A percentile compares a stretch with the other conserved stretches of the same genome.
Conservation (phyloP, 2,888 invertebrate species). For the Cosmia pyralina region DNA sequence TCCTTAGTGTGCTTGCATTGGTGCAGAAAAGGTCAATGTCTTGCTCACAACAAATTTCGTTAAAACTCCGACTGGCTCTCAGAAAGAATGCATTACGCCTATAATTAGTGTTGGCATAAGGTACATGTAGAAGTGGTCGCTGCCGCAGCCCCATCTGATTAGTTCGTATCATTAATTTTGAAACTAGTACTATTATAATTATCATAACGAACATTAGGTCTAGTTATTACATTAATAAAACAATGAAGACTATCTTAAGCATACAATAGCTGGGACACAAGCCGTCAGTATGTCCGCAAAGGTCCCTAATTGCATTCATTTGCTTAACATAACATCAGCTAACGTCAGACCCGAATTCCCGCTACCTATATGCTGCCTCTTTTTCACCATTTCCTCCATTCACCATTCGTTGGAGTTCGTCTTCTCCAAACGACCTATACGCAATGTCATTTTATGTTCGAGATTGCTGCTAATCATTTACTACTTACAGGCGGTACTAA, state of each 20-base stretch:
- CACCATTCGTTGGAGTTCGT: too few species aligned
- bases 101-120: too few species aligned
- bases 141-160: too few species aligned
- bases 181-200: too few species aligned
- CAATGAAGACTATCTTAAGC: constrained; percentile 3
- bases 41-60: too few species aligned
- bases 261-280: constrained; percentile 9
- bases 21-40: too few species aligned
- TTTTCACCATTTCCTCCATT: background rate
- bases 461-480: background rate
- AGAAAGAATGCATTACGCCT: too few species aligned
- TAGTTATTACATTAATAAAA: constrained; percentile 6
- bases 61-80: too few species aligned
- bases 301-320: constrained; percentile 1
- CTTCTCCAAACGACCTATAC: background rate
- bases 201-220: background rate
- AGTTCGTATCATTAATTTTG: too few species aligned
- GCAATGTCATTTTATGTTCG: background rate
- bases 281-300: background rate
- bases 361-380: background rate
- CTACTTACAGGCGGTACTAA: background rate
- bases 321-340: background rate
- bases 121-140: too few species aligned
- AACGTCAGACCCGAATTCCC: background rate
- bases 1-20: too few species aligned